Evolutionary conservation across 2,113 vertebrate species (phyloP).

Genomic region (Stictonetta naevosa): DNA sequence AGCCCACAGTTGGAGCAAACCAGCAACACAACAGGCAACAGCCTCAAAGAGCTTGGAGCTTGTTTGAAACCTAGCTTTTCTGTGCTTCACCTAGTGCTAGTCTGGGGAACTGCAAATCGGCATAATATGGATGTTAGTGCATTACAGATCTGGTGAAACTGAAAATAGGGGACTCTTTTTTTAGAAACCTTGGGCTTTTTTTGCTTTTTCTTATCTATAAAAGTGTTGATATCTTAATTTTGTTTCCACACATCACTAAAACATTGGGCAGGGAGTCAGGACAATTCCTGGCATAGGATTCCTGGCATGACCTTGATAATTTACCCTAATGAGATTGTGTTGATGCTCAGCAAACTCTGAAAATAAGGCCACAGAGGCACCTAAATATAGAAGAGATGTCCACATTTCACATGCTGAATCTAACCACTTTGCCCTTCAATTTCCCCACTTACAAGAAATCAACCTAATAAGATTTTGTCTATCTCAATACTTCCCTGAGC

Average conservation of each 20-base stretch:
- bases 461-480: background rate
- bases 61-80: background rate
- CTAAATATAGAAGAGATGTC: slow-evolving; percentile 43
- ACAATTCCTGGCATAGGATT: slow-evolving; percentile 12
- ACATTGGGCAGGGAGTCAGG: background rate
- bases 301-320: slow-evolving; percentile 34
- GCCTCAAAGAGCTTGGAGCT: background rate
- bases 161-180: background rate
- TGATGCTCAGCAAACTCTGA: background rate
- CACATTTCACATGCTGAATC: background rate
- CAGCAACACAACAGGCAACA: background rate
- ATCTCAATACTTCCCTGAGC: background rate
- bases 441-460: slow-evolving; percentile 32
- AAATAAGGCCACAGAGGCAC: background rate
- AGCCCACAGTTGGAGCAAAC: background rate
- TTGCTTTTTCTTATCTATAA: background rate
- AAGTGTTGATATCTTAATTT: background rate
- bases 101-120: background rate
- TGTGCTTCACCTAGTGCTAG: background rate
- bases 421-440: slow-evolving; percentile 13
- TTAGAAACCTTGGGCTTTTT: background rate
- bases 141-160: background rate
- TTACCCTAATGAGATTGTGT: slow-evolving; percentile 17
- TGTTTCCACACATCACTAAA: background rate
- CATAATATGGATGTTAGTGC: background rate